These are phyloP conservation scores for Drosophila yakuba DNA, from an alignment of 1,140 invertebrate species.

Conservation along the genomic window DNA sequence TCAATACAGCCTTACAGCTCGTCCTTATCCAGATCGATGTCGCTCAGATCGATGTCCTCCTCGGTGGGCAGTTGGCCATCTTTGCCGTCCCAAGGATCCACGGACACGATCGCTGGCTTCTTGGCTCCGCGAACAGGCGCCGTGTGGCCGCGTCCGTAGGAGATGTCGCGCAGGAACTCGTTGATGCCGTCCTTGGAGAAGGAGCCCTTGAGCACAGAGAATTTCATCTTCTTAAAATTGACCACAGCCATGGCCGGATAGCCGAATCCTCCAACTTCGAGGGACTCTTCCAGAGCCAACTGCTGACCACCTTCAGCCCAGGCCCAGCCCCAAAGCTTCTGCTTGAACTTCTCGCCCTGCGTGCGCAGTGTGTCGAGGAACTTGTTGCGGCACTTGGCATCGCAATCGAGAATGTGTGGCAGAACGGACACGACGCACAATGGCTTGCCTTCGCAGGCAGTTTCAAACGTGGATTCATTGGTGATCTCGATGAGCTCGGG, in stretches of 20 bases:
- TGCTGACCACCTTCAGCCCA: constrained; percentile 97
- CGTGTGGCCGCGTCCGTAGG: constrained; percentile 97
- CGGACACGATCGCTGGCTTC: constrained; percentile 91
- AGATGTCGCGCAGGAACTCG: constrained; percentile 97
- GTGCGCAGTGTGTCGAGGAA: constrained; percentile 92
- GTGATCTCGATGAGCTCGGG: constrained; percentile 94
- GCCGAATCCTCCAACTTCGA: constrained; percentile 97
- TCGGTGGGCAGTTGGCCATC: constrained; percentile 95
- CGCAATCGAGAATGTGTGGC: constrained; percentile 99
- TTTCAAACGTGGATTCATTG: constrained; percentile 88
- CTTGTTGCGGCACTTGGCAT: constrained; percentile 95
- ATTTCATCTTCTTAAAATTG: constrained; percentile 99
- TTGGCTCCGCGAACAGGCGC: constrained; percentile 94
- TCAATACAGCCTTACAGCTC: constrained; percentile 88
- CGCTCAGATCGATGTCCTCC: constrained; percentile 97
- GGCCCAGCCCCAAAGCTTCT: constrained; percentile 98
- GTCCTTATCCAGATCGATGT: constrained; percentile 95
- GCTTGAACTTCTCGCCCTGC: constrained; percentile 96
- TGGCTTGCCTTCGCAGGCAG: constrained; percentile 93
- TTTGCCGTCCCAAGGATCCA: constrained; percentile 98
- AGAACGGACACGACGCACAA: constrained; percentile 97
- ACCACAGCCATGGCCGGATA: constrained; percentile 98
- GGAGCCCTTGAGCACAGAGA: constrained; percentile 95
- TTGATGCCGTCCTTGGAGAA: constrained; percentile 98
- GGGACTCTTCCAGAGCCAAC: constrained; percentile 91